These are phyloP conservation scores for Agelaius phoeniceus DNA, from an alignment of 2,113 vertebrate genomes.

Conservation along the genomic window DNA sequence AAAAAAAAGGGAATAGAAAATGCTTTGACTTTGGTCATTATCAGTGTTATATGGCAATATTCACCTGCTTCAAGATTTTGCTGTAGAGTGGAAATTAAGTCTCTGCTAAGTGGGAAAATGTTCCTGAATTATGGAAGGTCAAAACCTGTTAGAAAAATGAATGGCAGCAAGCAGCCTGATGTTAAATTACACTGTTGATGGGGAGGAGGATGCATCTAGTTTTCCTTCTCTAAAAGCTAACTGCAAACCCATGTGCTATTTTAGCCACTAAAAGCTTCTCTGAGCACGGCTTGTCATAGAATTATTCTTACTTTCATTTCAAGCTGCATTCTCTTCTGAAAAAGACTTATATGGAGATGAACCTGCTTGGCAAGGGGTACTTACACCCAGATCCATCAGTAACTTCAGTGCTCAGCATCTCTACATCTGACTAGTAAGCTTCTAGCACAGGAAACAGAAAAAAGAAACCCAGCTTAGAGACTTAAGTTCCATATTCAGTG, in stretches of 20 bases:
- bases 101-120: background rate
- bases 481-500: background rate
- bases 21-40: background rate
- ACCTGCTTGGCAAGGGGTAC: background rate
- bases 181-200: background rate
- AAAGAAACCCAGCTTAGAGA: background rate
- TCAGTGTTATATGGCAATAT: background rate
- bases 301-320: background rate
- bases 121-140: slow-evolving; percentile 3
- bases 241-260: background rate
- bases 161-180: background rate
- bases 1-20: background rate
- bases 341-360: background rate
- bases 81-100: background rate
- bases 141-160: background rate
- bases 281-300: background rate
- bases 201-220: background rate
- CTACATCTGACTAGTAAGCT: background rate
- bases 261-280: background rate
- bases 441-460: background rate
- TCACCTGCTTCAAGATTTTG: background rate
- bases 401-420: background rate
- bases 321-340: background rate
- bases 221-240: background rate
- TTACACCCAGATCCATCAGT: background rate